Base-by-base conservation (phyloP, 2,888 invertebrate genomes). In the Rotaria sp. region DNA sequence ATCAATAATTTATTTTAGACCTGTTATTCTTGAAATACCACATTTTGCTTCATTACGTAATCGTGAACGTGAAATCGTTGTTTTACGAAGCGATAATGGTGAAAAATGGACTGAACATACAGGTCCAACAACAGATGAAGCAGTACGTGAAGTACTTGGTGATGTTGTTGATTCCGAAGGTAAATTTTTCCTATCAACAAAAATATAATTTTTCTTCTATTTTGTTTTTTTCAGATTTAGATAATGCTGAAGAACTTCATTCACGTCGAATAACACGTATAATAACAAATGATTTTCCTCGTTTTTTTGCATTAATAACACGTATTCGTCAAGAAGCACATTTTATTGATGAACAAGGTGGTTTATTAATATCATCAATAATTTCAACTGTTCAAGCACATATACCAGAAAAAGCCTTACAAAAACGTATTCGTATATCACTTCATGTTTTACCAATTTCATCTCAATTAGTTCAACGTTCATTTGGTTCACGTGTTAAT, bases 381-480 rank as follows among this genome's bases (percentile, higher is more conserved):
- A 97, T 99, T 85, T 97, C 98, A 18, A 96, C 97, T 93, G 99
- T 99, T 67, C 99, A 99, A 92, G 99, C 99, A 10, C 96, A 99
- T 87, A 99, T 99, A 93, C 99, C 99, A 55, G 96, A 96, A 90
- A 97, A 97, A 86, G 98, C 99, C 24, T 94, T 99, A 88, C 99
- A 98, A 87, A 99, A 99, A 94, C 97, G 97, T 92, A 99, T 99
- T 92, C 96, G 96, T 94, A 98, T 99, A 90, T 97, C 97, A 93
- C 94, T 98, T 88, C 97, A 97, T 96, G 97, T 97, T 95, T 94
- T 94, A 93, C 97, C 97, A 88, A 96, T 99, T 90, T 95, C 96
- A 90, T 94, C 96, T 85, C 99, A 99, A 91, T 93, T 98, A 89
- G 96, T 98, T 87, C 95, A 96, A 75, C 97, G 98, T 91, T 93